Evolutionary conservation across 2,888 invertebrate genomes (phyloP).

Genomic region (Hoplodrina ambigua): DNA sequence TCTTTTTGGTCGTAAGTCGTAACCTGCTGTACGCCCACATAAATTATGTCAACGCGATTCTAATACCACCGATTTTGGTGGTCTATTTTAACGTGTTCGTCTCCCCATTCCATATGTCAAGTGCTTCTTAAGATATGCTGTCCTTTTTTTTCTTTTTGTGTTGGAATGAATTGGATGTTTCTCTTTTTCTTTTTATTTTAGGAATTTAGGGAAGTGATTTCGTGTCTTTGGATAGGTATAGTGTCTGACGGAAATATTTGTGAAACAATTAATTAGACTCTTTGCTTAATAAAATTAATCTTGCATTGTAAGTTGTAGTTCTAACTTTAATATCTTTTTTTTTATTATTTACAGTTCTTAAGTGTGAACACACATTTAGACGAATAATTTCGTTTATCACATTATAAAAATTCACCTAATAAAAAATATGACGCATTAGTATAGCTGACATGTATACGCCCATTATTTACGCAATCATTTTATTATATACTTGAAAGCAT

Average conservation of each 20-base stretch:
- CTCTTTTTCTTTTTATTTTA: slow-evolving; percentile 6
- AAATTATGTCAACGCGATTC: slow-evolving; percentile 75
- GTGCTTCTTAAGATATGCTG: slow-evolving; percentile 51
- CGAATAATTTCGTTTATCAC: background rate
- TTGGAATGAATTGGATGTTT: slow-evolving; percentile 31
- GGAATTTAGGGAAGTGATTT: background rate
- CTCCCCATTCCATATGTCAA: slow-evolving; percentile 58
- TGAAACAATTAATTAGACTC: background rate
- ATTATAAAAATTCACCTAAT: background rate
- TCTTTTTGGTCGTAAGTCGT: slow-evolving; percentile 70
- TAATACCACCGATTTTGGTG: slow-evolving; percentile 68
- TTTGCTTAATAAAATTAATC: background rate
- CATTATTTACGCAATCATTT: slow-evolving; percentile 4
- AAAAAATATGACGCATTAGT: background rate
- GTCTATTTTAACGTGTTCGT: slow-evolving; percentile 64
- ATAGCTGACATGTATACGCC: slow-evolving; percentile 37
- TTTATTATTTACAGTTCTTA: too few relatives aligned
- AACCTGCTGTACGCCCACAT: slow-evolving; percentile 80
- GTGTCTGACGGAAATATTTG: background rate
- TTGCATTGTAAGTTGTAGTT: background rate
- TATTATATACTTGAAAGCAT: background rate
- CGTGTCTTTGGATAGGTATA: background rate
- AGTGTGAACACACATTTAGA: background rate
- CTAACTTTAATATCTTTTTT: background rate
- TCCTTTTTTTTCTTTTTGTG: slow-evolving; percentile 39